Evolutionary conservation across 2,888 invertebrate genomes (phyloP).

Genomic region (Lathronympha strigana): DNA sequence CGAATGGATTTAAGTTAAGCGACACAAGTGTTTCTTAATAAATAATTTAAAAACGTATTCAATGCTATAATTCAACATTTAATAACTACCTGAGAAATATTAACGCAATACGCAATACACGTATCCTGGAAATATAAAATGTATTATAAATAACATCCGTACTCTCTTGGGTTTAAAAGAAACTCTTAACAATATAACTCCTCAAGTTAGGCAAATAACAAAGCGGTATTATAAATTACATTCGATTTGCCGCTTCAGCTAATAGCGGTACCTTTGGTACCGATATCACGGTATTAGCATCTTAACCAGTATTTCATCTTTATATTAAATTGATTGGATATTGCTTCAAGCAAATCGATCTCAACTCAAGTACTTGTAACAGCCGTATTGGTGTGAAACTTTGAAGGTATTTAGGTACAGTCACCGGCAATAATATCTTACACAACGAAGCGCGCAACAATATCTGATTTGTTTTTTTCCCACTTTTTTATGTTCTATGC

Average conservation of each 20-base stretch:
- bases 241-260: conserved; percentile 46
- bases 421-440: no score
- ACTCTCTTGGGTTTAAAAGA: conserved; percentile 13
- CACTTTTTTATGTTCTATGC: no score
- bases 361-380: no score
- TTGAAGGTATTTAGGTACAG: no score
- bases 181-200: conserved; percentile 33
- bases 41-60: no score
- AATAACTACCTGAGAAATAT: no score
- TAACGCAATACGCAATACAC: neutral
- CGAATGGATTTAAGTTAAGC: no score
- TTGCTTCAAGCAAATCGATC: neutral
- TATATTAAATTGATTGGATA: neutral
- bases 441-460: no score
- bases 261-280: conserved; percentile 28
- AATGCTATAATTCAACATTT: no score
- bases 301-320: neutral
- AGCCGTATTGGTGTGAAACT: no score
- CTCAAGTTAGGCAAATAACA: conserved; percentile 36
- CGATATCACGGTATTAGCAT: neutral
- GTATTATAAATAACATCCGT: neutral
- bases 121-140: neutral
- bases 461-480: no score
- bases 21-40: no score
- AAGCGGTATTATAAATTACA: conserved; percentile 58